These are phyloP conservation scores for Rhegmatorhina hoffmannsi DNA, from an alignment of 2,113 vertebrate genomes.

Conservation along the genomic window DNA sequence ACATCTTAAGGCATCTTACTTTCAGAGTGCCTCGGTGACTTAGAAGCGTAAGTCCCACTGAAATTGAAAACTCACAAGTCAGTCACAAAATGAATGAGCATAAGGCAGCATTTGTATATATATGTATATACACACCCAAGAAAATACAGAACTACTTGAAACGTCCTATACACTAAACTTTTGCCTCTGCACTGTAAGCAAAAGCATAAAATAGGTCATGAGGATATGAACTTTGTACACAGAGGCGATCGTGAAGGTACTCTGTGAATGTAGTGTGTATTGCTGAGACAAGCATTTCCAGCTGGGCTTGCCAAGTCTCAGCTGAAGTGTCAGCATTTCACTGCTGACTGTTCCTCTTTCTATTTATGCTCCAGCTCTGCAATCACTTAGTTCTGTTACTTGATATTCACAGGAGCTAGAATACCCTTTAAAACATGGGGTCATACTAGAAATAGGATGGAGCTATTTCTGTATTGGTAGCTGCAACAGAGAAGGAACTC, in stretches of 20 bases:
- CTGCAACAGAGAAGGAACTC: background rate
- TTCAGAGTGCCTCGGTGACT: background rate
- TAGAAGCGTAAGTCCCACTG: background rate
- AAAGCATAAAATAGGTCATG: background rate
- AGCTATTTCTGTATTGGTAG: constrained; percentile 2
- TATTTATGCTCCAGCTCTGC: constrained; percentile 40
- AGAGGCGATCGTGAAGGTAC: background rate
- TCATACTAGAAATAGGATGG: background rate
- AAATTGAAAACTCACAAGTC: background rate
- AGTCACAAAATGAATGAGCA: background rate
- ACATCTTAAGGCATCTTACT: background rate
- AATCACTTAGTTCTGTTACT: constrained; percentile 19
- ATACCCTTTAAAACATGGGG: constrained; percentile 20
- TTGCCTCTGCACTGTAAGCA: background rate
- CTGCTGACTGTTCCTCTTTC: constrained; percentile 54
- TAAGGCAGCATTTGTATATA: background rate
- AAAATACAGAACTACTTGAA: background rate
- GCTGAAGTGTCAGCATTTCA: constrained; percentile 21
- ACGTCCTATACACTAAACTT: background rate
- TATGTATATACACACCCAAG: background rate
- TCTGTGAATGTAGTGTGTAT: background rate
- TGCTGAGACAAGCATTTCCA: constrained; percentile 47
- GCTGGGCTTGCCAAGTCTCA: constrained; percentile 22
- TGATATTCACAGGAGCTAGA: constrained; percentile 16
- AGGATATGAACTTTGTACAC: background rate